These are phyloP conservation scores for Piaya cayana DNA, from an alignment of 2,113 vertebrate genomes.

Conservation along the genomic window DNA sequence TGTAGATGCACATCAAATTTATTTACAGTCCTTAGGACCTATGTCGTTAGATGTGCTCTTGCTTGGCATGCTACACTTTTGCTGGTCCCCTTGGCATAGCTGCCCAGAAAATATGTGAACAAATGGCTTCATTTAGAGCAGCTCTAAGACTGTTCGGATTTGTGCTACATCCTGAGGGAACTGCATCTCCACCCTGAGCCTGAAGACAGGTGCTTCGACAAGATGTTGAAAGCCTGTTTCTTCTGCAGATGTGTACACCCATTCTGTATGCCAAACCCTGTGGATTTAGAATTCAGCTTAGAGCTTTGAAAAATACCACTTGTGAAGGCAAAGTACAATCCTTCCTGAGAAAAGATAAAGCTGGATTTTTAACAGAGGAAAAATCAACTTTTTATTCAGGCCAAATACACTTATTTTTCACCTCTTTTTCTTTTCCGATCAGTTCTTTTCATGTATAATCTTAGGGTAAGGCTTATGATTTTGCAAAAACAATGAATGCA, in stretches of 20 bases:
- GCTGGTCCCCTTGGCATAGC: background rate
- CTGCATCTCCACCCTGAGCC: background rate
- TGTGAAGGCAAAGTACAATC: conserved; percentile 2
- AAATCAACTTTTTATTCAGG: background rate
- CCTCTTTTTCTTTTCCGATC: background rate
- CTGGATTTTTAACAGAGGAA: background rate
- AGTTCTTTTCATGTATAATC: background rate
- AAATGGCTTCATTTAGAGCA: background rate
- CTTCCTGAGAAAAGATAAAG: background rate
- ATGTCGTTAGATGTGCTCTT: rapidly evolving
- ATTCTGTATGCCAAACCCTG: background rate
- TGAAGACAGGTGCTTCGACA: rapidly evolving
- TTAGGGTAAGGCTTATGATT: background rate
- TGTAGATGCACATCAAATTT: background rate
- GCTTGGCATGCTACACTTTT: background rate
- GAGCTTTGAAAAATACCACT: background rate
- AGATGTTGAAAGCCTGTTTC: background rate
- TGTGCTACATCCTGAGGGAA: background rate
- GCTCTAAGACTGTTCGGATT: background rate
- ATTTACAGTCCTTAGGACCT: background rate
- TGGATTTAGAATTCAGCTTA: background rate
- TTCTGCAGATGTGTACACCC: background rate
- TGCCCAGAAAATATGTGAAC: background rate
- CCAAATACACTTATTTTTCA: background rate
- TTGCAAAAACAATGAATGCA: background rate